A percentile compares a stretch with the other conserved stretches of the same genome.
phyloP scores from a whole-genome alignment of 2,888 invertebrate genomes.

The Agriopis leucophaearia region DNA sequence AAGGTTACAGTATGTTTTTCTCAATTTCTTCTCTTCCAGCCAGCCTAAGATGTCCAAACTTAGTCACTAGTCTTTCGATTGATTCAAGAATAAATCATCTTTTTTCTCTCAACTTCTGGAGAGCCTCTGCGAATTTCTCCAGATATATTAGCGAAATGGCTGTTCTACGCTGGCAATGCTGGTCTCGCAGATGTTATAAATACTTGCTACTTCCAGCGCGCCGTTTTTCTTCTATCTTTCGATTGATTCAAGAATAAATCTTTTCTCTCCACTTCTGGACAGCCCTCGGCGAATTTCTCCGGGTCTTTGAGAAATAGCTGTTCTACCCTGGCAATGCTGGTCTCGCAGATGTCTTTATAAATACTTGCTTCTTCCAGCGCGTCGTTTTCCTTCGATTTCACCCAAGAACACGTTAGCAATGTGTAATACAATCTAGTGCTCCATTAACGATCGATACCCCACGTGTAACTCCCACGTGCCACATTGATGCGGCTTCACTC shows the following conservation, averaged over 20 bases:
- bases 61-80: background rate
- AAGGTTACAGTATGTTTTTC: no score
- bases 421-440: background rate
- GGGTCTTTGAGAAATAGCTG: background rate
- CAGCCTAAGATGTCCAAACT: no score
- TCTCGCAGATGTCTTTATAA: background rate
- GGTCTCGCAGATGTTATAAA: no score
- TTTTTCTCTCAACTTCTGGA: no score
- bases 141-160: background rate
- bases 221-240: no score
- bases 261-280: no score
- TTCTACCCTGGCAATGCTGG: no score
- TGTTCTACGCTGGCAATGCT: no score
- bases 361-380: background rate
- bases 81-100: background rate
- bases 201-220: background rate
- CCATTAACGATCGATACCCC: constrained; percentile 9
- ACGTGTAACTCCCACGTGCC: constrained; percentile 3
- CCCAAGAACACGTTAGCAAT: background rate
- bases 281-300: no score
- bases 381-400: background rate
- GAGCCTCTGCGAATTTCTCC: no score
- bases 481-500: constrained; percentile 21
- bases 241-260: background rate
- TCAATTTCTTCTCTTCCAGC: no score